A percentile compares a stretch with the other conserved stretches of the same genome.
These are phyloP conservation scores for Ictalurus punctatus DNA, from an alignment of 2,113 vertebrate species.

Conservation along the genomic window DNA sequence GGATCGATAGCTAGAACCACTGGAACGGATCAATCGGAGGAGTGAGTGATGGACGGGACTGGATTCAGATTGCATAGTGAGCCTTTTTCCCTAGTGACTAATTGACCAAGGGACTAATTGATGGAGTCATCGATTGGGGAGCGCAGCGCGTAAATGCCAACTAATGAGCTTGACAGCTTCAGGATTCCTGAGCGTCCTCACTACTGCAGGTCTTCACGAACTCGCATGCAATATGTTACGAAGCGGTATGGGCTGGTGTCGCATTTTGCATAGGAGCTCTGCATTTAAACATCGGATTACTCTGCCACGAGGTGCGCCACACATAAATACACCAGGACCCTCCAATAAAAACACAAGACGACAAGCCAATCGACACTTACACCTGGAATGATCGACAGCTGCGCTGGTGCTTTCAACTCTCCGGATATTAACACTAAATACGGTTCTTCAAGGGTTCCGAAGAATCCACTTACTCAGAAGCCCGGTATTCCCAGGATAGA, in stretches of 20 bases:
- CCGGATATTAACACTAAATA: neutral
- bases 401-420: neutral
- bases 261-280: neutral
- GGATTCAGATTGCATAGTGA: constrained; percentile 37
- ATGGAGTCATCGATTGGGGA: constrained; percentile 52
- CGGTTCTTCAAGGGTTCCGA: neutral
- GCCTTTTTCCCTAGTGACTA: constrained; percentile 43
- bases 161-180: constrained; percentile 45
- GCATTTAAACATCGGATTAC: no score
- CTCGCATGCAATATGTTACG: neutral
- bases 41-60: constrained; percentile 39
- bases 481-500: no score
- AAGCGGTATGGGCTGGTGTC: neutral
- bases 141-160: constrained; percentile 47
- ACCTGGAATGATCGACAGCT: neutral
- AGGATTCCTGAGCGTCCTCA: constrained; percentile 7
- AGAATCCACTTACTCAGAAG: no score
- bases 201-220: no score
- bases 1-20: constrained; percentile 17
- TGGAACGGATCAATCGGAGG: constrained; percentile 29
- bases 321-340: neutral
- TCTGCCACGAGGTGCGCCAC: neutral
- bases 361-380: neutral
- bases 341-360: neutral
- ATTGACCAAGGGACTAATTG: constrained; percentile 57